Evolutionary conservation across 2,888 invertebrate genomes (phyloP).

Genomic region (Tribolium freemani): DNA sequence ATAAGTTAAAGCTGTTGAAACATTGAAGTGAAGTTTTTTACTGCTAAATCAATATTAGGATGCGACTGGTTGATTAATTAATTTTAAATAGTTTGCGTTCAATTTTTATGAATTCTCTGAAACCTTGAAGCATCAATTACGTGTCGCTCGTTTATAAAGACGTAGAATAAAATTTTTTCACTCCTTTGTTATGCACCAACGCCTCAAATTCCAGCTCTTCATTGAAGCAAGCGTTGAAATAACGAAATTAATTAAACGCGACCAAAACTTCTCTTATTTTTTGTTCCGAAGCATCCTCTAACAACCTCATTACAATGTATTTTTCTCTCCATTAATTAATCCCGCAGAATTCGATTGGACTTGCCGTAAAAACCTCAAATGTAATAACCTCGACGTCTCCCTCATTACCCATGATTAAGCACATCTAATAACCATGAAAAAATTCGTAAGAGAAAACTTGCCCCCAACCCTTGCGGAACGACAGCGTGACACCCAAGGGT

Average conservation of each 20-base stretch:
- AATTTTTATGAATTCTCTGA: no score
- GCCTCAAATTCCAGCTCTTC: neutral
- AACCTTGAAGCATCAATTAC: no score
- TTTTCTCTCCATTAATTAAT: slow-evolving; percentile 19
- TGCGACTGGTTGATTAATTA: no score
- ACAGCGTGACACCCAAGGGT: slow-evolving; percentile 34
- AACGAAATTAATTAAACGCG: slow-evolving; percentile 19
- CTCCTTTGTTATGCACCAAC: neutral
- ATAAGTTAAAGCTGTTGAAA: no score
- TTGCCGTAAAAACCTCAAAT: neutral
- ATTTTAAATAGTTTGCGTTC: no score
- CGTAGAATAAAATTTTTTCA: neutral
- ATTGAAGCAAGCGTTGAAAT: neutral
- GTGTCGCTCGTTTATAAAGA: no score
- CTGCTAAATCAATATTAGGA: no score
- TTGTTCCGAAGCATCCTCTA: neutral
- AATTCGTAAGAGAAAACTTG: neutral
- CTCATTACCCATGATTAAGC: neutral
- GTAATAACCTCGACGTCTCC: neutral
- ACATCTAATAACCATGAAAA: slow-evolving; percentile 1
- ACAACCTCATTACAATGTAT: neutral
- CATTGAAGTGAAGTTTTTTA: no score
- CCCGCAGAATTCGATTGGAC: slow-evolving; percentile 1
- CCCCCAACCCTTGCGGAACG: neutral
- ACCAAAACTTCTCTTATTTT: neutral